Evolutionary conservation across 2,888 invertebrate genomes (phyloP).

Genomic region (Anticlea derivata): DNA sequence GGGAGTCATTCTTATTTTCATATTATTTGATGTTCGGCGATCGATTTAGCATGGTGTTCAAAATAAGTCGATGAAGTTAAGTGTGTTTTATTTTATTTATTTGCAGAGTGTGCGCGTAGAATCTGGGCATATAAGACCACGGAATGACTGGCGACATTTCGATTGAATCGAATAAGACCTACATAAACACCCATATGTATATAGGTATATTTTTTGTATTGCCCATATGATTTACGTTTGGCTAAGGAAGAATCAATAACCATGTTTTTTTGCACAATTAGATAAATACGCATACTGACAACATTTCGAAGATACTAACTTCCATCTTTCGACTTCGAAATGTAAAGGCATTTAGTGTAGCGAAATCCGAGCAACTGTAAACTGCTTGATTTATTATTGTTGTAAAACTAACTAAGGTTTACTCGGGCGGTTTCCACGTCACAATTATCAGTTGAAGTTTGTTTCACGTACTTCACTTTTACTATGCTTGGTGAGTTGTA

Average conservation of each 20-base stretch:
- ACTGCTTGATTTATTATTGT: conserved; percentile 57
- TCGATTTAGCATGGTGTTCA: conserved; percentile 2
- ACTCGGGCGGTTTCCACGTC: conserved; percentile 62
- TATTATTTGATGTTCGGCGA: too few species aligned
- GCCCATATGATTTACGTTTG: too few species aligned
- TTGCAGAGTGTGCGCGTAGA: too few species aligned
- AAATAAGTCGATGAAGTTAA: conserved; percentile 3
- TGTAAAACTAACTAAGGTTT: conserved; percentile 63
- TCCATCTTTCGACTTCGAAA: conserved; percentile 15
- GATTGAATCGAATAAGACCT: too few species aligned
- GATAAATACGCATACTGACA: background rate
- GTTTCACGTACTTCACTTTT: conserved; percentile 42
- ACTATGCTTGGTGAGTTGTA: conserved; percentile 13
- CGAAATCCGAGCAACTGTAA: conserved; percentile 43
- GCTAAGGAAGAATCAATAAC: too few species aligned
- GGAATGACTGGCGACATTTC: too few species aligned
- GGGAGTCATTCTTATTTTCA: conserved; percentile 35
- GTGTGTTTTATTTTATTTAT: too few species aligned
- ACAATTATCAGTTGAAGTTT: conserved; percentile 70
- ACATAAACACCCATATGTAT: too few species aligned
- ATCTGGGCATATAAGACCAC: too few species aligned
- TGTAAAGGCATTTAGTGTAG: conserved; percentile 27
- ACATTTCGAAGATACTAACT: conserved; percentile 8
- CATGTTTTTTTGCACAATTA: too few species aligned
- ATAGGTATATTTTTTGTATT: too few species aligned